Evolutionary conservation across 2,888 invertebrate genomes (phyloP).

Genomic region (Dasypolia templi): DNA sequence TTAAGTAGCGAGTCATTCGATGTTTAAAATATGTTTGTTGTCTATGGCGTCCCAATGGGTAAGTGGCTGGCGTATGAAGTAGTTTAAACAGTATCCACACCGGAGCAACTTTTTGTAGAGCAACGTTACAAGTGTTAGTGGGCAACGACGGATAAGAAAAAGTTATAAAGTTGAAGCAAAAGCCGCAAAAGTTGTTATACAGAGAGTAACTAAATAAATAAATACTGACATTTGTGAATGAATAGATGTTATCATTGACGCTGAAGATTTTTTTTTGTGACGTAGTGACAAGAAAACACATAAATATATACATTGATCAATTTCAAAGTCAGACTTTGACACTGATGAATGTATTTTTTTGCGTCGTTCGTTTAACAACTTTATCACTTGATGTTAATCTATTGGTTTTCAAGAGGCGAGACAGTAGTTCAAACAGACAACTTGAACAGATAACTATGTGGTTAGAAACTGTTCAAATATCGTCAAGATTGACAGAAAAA

Average conservation of each 20-base stretch:
- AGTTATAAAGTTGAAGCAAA: background rate
- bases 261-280: background rate
- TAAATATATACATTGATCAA: too few species aligned
- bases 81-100: background rate
- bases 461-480: background rate
- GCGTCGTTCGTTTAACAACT: too few species aligned
- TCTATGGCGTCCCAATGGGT: background rate
- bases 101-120: background rate
- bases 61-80: background rate
- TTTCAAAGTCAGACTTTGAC: too few species aligned
- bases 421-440: too few species aligned
- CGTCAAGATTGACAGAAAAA: too few species aligned
- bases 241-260: background rate
- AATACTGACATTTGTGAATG: too few species aligned
- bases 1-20: slow-evolving; percentile 1
- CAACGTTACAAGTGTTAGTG: background rate
- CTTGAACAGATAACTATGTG: background rate
- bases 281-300: too few species aligned
- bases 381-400: background rate
- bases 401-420: background rate
- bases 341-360: background rate
- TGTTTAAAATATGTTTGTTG: slow-evolving; percentile 13
- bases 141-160: background rate
- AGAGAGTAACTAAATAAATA: background rate
- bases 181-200: background rate